Percentiles rank a stretch among this genome's conserved stretches.
Conservation (phyloP, 2,888 invertebrate genomes). For the Idaea biselata region DNA sequence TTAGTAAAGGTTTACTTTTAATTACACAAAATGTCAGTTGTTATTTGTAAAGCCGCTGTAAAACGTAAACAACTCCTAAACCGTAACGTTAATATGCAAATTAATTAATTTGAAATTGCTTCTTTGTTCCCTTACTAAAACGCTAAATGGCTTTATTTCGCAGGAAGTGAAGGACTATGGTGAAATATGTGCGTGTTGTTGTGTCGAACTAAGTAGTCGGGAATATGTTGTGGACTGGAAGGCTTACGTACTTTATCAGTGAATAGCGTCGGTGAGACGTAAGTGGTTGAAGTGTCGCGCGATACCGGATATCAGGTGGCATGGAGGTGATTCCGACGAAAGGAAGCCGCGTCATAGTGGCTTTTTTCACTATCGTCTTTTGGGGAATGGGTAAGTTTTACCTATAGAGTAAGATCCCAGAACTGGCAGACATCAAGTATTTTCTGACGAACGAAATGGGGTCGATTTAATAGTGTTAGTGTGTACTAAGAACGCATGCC, state of each 20-base stretch:
- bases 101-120: conserved; percentile 20
- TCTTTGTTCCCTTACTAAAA: conserved; percentile 14
- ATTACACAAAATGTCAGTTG: conserved; percentile 26
- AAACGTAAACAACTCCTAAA: conserved; percentile 28
- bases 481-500: too few relatives aligned
- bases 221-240: conserved; percentile 29
- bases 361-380: conserved; percentile 68
- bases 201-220: conserved; percentile 51
- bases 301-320: conserved; percentile 50
- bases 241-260: conserved; percentile 19
- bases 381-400: conserved; percentile 72
- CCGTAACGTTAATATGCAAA: conserved; percentile 26
- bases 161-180: conserved; percentile 43
- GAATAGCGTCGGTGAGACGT: conserved; percentile 17
- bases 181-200: conserved; percentile 54
- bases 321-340: conserved; percentile 66
- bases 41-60: conserved; percentile 24
- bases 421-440: too few relatives aligned
- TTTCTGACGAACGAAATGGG: too few relatives aligned
- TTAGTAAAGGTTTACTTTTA: conserved; percentile 25
- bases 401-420: too few relatives aligned
- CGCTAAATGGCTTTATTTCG: conserved; percentile 29
- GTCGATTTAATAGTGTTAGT: too few relatives aligned
- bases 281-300: conserved; percentile 28
- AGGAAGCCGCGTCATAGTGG: conserved; percentile 71